Conservation (phyloP, 2,797 vertebrate species). For the Trematomus bernacchii region DNA sequence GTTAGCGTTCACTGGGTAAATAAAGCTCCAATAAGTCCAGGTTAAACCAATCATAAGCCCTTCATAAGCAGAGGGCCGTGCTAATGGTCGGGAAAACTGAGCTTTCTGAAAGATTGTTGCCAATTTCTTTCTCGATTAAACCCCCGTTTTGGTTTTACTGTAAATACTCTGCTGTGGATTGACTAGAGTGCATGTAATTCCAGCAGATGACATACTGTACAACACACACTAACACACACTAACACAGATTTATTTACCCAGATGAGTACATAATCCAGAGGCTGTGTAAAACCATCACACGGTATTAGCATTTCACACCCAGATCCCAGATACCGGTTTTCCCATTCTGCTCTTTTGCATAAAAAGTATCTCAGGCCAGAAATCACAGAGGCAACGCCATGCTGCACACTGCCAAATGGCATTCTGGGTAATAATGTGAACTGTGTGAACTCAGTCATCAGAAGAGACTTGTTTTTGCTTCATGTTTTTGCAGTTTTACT, state of each 20-base stretch:
- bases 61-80: not conserved
- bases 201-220: constrained; percentile 37
- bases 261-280: constrained; percentile 26
- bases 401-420: constrained; percentile 22
- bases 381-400: not conserved
- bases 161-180: not conserved
- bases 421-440: constrained; percentile 44
- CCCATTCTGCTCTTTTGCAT: constrained; percentile 4
- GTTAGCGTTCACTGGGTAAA: constrained; percentile 38
- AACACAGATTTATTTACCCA: constrained; percentile 17
- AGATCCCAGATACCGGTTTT: constrained; percentile 11
- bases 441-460: not conserved
- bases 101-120: not conserved
- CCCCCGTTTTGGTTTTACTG: constrained; percentile 14
- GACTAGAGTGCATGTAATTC: constrained; percentile 24
- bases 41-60: constrained; percentile 20
- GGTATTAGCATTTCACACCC: constrained; percentile 43
- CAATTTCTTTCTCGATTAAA: constrained; percentile 12
- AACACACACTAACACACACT: constrained; percentile 9
- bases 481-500: not conserved
- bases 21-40: constrained; percentile 25
- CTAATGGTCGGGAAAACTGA: constrained; percentile 3
- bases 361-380: not conserved
- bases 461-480: not conserved
- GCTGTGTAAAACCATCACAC: constrained; percentile 29